Base-by-base conservation (phyloP, 2,888 invertebrate species). In the Tridacna gigas region DNA sequence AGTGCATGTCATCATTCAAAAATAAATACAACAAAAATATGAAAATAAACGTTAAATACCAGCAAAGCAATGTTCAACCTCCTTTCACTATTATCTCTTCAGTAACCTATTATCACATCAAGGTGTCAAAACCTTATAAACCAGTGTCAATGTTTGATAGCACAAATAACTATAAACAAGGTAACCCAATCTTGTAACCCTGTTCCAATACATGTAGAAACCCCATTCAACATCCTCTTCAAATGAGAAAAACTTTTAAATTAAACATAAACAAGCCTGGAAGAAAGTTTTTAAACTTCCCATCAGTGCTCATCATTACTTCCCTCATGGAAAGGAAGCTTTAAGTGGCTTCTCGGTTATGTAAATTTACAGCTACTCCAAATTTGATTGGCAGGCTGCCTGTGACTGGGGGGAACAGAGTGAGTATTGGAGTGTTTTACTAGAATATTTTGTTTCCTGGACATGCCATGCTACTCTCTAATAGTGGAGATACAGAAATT, bases 191-290 rank as follows among this genome's bases (percentile, higher is more conserved):
- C 4, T 2, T 63, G 63, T 63, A 56, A 11, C 15, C 20, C 9
- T 56, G 18, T 9, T 56, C 56, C 37, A 37, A 37, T 18, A 22
- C 79, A 83, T 76, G 83, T 65, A 77, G 79, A 79, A 77, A 76
- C 37, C 75, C 73, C 66, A 78, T 78, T 78, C 63, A 63, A 56
- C 25, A 63, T 63, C 61, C 65, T 65, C 75, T 56, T 37, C 22
- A 71, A 71, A 79, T 76, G 79, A 60, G 83, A 83, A 83, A 75
- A 79, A 79, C 79, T 83, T 83, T 83, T 60, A 79, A 83, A 83
- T 83, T 61, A 83, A 83, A 79, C 60, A 69, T 60, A 83, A 73
- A 83, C 71, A 75, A 74, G 28, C 18, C 47, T 47, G 26, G n/a
- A 26, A 63, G 78, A 47, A 61, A 73, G 22, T 69, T 56, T 77